These are phyloP conservation scores for Clarias platycephalus DNA, from an alignment of 2,797 vertebrate species.

Conservation along the genomic window DNA sequence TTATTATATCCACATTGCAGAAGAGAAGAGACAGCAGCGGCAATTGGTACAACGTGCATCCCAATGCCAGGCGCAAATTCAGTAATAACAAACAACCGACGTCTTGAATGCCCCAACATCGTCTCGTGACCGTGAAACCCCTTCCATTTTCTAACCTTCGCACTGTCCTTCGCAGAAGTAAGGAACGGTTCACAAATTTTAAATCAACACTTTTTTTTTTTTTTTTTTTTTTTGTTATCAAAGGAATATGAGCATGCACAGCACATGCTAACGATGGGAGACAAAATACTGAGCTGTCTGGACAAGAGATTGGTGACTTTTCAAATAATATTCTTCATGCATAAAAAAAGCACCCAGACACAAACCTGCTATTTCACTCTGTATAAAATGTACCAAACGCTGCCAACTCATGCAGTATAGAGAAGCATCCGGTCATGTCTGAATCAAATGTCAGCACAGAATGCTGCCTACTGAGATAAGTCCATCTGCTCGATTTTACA, in stretches of 20 bases:
- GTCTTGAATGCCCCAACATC: conserved; percentile 9
- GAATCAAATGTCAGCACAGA: conserved; percentile 24
- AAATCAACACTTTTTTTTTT: background rate
- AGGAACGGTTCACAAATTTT: background rate
- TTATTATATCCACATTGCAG: conserved; percentile 38
- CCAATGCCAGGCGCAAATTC: conserved; percentile 27
- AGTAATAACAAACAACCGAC: conserved; percentile 19
- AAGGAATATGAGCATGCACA: background rate
- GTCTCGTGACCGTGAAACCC: conserved; percentile 19
- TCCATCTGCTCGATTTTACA: background rate
- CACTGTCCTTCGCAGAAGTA: background rate
- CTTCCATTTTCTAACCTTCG: conserved; percentile 12
- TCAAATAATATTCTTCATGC: conserved; percentile 22
- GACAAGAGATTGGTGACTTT: conserved; percentile 14
- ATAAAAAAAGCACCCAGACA: conserved; percentile 4
- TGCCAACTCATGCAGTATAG: conserved; percentile 2
- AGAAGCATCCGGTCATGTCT: conserved; percentile 13
- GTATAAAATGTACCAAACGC: conserved; percentile 18
- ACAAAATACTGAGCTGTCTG: conserved; percentile 11
- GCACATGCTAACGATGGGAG: background rate
- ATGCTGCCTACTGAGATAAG: conserved; percentile 15
- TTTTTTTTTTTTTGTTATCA: background rate
- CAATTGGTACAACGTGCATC: conserved; percentile 22
- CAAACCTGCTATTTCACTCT: conserved; percentile 7
- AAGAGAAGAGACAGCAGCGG: conserved; percentile 18